Conservation (phyloP, 2,888 invertebrate species). For the Mechanitis mazaeus region DNA sequence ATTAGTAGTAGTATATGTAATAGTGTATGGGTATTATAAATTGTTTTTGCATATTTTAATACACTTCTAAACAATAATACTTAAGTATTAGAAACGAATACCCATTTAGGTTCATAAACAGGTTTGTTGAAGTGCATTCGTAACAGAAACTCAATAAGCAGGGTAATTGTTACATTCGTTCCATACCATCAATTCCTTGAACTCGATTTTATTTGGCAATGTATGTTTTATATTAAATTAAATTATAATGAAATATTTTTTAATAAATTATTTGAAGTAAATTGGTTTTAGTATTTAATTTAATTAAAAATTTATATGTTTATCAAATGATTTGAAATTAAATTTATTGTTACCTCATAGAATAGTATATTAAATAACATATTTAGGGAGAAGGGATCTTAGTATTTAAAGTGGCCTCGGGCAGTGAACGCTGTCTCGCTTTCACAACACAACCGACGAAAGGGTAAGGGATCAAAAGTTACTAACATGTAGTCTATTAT, state of each 20-base stretch:
- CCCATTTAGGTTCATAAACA: slow-evolving; percentile 25
- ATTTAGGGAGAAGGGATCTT: slow-evolving; percentile 20
- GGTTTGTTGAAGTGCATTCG: slow-evolving; percentile 34
- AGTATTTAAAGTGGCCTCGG: slow-evolving; percentile 28
- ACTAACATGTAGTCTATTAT: background rate
- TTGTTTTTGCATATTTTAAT: background rate
- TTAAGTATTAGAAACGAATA: slow-evolving; percentile 15
- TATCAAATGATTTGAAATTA: too few relatives aligned
- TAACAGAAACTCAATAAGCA: slow-evolving; percentile 40
- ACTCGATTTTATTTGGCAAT: slow-evolving; percentile 28
- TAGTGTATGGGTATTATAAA: slow-evolving; percentile 2
- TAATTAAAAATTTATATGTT: too few relatives aligned
- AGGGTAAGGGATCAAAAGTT: slow-evolving; percentile 25
- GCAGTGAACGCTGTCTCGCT: slow-evolving; percentile 30
- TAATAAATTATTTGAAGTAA: too few relatives aligned
- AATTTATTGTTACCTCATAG: too few relatives aligned
- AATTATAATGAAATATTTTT: background rate
- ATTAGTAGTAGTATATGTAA: background rate
- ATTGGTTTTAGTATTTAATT: too few relatives aligned
- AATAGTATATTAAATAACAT: background rate
- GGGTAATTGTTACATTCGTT: slow-evolving; percentile 66
- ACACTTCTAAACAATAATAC: slow-evolving; percentile 6
- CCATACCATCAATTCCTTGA: slow-evolving; percentile 56
- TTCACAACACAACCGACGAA: slow-evolving; percentile 25
- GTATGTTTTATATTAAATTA: background rate